These are phyloP conservation scores for Eristalis arbustorum DNA, from an alignment of 2,888 invertebrate genomes.

Conservation along the genomic window DNA sequence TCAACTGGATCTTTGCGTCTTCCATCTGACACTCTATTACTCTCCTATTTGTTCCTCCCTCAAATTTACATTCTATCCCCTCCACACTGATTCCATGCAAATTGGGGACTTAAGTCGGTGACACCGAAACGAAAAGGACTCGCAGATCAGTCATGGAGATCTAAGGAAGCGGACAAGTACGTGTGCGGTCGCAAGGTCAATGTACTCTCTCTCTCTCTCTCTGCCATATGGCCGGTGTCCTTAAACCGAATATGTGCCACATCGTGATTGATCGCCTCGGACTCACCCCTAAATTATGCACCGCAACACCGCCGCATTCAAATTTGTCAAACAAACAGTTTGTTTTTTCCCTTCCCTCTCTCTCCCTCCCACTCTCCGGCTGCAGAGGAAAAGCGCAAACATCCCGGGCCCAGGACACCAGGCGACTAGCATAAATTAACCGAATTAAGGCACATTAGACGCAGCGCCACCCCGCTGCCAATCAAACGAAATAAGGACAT, in stretches of 20 bases:
- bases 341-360: neutral
- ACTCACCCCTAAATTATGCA: constrained; percentile 34
- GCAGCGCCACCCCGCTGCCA: constrained; percentile 34
- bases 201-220: neutral
- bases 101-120: neutral
- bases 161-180: neutral
- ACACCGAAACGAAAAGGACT: neutral
- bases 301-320: constrained; percentile 35
- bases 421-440: constrained; percentile 61
- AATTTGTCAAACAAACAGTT: constrained; percentile 50
- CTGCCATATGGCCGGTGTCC: neutral
- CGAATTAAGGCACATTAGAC: constrained; percentile 62
- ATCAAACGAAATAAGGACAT: constrained; percentile 64
- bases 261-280: neutral
- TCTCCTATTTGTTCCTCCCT: no score
- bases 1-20: no score
- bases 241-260: neutral
- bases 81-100: neutral
- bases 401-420: constrained; percentile 11
- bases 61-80: no score
- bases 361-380: neutral
- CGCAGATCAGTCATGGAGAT: neutral
- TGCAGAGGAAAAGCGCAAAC: constrained; percentile 28
- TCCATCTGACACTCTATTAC: no score
- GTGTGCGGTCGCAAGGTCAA: neutral